These are phyloP conservation scores for Protobothrops flavoviridis DNA, from an alignment of 2,113 vertebrate species.

Conservation along the genomic window DNA sequence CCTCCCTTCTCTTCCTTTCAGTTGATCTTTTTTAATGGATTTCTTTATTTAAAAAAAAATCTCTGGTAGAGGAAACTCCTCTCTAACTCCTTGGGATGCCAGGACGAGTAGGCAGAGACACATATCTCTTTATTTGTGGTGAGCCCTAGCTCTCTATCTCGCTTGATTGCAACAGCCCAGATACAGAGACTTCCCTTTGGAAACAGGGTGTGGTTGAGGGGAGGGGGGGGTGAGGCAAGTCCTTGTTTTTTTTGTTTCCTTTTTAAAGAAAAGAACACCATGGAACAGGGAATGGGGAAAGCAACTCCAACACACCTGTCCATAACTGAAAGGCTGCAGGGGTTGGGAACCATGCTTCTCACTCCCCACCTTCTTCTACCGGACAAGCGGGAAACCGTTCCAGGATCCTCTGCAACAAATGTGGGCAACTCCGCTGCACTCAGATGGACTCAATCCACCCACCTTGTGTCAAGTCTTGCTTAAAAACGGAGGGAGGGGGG, in stretches of 20 bases:
- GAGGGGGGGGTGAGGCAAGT: slow-evolving; percentile 56
- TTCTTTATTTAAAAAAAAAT: not conserved
- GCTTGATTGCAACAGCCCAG: slow-evolving; percentile 52
- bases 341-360: slow-evolving; percentile 36
- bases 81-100: slow-evolving; percentile 53
- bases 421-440: not conserved
- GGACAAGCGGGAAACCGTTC: slow-evolving; percentile 20
- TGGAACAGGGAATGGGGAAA: slow-evolving; percentile 52
- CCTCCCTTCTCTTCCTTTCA: not conserved
- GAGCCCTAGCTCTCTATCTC: slow-evolving; percentile 60
- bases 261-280: slow-evolving; percentile 13
- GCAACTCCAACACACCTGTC: slow-evolving; percentile 56
- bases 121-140: slow-evolving; percentile 62
- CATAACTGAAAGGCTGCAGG: slow-evolving; percentile 59
- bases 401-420: slow-evolving; percentile 32
- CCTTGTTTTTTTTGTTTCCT: not conserved
- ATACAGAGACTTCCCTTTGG: slow-evolving; percentile 64
- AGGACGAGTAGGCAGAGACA: slow-evolving; percentile 55
- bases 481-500: not conserved
- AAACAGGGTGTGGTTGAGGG: slow-evolving; percentile 56
- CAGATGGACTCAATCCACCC: no score
- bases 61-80: slow-evolving; percentile 35
- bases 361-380: slow-evolving; percentile 41
- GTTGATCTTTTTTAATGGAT: not conserved
- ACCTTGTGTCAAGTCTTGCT: not conserved